Base-by-base conservation (phyloP, 1,140 invertebrate genomes). In the Conus ventricosus region DNA sequence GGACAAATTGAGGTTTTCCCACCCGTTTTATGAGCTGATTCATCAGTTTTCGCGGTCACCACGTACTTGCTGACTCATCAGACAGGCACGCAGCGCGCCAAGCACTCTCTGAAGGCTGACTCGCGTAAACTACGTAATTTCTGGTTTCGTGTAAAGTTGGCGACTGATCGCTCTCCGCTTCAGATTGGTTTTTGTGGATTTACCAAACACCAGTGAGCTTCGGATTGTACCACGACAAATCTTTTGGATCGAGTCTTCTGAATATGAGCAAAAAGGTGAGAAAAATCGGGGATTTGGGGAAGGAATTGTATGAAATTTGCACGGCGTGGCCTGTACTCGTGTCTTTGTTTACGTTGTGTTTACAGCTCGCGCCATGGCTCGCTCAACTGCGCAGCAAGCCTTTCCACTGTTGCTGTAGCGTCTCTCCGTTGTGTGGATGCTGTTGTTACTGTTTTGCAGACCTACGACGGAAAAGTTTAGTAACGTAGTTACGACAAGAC, bases 241-340 rank as follows among this genome's bases (percentile, higher is more conserved):
- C 87, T 67, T 57, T 75, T 39, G 39, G 80, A 86, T 55, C 54
- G 84, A 71, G 67, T 23, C n/a, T 83, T 27, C n/a, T 84, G 87
- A 91, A 91, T 88, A 92, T 92, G 92, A 92, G 92, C 90, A 92
- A 92, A 90, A 92, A 92, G 92, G 91, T 92, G 89, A 91, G 91
- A 57, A 55, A 51, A 63, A 67, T 82, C 53, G 27, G 27, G 13
- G 13, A 13, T 23, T 39, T 60, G 55, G 60, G 63, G 7, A 63
- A 54, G 27, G 53, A 82, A 78, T 54, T 71, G 67, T 13, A 7
- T 13, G 11, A 20, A 20, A 20, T 67, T 88, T 82, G 25, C 25
- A 53, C 87, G 67, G 67, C 80, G 85, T 87, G 87, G 71, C 63
- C 60, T 82, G 86, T 85, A 78, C 87, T 90, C 87, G 86, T 89